Percentiles rank a stretch among this genome's conserved stretches.
phyloP scores from a whole-genome alignment of 2,888 invertebrate species.

The Epinotia nisella region DNA sequence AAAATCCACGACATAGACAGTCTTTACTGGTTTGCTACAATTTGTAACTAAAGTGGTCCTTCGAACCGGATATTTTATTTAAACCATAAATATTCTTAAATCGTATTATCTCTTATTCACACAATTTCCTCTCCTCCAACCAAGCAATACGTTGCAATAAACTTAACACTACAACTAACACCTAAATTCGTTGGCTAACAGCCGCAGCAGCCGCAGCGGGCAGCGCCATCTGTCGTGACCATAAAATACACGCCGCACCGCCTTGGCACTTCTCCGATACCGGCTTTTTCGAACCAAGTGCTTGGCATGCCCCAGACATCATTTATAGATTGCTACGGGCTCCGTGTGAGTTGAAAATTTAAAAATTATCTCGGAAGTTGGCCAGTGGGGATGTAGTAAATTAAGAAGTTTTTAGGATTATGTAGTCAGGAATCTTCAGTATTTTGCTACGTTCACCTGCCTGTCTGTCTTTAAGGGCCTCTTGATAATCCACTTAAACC shows the following conservation, averaged over 20 bases:
- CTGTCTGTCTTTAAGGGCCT: no score
- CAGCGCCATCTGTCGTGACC: conserved; percentile 64
- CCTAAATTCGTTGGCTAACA: conserved; percentile 36
- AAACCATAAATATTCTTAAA: no score
- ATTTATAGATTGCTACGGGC: conserved; percentile 28
- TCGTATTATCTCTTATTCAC: no score
- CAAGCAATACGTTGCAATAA: neutral
- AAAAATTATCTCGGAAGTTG: conserved; percentile 4
- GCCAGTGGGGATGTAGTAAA: neutral
- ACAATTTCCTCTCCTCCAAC: neutral
- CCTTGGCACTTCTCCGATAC: conserved; percentile 50
- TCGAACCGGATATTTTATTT: no score
- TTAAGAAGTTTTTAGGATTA: no score
- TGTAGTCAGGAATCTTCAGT: no score
- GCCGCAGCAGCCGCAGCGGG: conserved; percentile 46
- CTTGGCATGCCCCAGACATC: conserved; percentile 55
- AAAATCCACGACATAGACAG: no score
- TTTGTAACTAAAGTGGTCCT: no score
- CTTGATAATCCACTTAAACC: no score
- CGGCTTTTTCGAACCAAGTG: conserved; percentile 26
- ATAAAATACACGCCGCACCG: conserved; percentile 63
- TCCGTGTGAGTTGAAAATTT: neutral
- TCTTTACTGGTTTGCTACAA: no score
- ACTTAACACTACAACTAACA: neutral
- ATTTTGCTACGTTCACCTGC: no score